These are phyloP conservation scores for Benthosema pterotum DNA, from an alignment of 2,797 vertebrate species.

Conservation along the genomic window DNA sequence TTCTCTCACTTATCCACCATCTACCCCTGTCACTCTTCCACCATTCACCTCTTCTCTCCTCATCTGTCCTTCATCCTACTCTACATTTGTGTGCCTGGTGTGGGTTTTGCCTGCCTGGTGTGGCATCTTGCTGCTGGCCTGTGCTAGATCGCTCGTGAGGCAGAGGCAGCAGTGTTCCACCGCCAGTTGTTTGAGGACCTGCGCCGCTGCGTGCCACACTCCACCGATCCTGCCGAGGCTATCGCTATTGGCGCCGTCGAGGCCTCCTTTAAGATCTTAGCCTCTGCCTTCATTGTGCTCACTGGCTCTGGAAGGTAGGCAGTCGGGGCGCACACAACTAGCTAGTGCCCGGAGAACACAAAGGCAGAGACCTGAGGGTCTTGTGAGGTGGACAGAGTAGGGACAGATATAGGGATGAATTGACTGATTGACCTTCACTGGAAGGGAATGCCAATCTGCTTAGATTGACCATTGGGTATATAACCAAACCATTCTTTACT, in stretches of 20 bases:
- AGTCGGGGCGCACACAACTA: slow-evolving; percentile 19
- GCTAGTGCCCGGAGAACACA: slow-evolving; percentile 14
- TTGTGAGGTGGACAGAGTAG: slow-evolving; percentile 58
- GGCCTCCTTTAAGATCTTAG: slow-evolving; percentile 97
- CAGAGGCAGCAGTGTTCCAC: slow-evolving; percentile 98
- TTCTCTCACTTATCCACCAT: slow-evolving; percentile 17
- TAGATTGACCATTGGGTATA: slow-evolving; percentile 23
- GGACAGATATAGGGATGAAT: slow-evolving; percentile 68
- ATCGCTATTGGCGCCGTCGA: slow-evolving; percentile 96
- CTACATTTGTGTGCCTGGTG: slow-evolving; percentile 32
- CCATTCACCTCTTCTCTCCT: slow-evolving; percentile 14
- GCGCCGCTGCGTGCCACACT: slow-evolving; percentile 86
- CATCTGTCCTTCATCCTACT: slow-evolving; percentile 12
- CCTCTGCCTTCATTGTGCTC: slow-evolving; percentile 94
- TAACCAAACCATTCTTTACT: too few relatives aligned
- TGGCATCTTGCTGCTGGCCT: slow-evolving; percentile 64
- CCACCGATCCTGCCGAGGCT: slow-evolving; percentile 90
- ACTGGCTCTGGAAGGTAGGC: slow-evolving; percentile 98
- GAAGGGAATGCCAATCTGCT: slow-evolving; percentile 41
- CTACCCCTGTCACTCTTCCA: slow-evolving; percentile 13
- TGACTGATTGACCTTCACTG: slow-evolving; percentile 24
- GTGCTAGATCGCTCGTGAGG: slow-evolving; percentile 97
- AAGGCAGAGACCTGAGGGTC: slow-evolving; percentile 5
- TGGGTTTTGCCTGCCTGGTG: too few relatives aligned
- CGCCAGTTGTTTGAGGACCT: slow-evolving; percentile 98